Base-by-base conservation (phyloP, 2,113 vertebrate genomes). In the Poeciliopsis occidentalis region DNA sequence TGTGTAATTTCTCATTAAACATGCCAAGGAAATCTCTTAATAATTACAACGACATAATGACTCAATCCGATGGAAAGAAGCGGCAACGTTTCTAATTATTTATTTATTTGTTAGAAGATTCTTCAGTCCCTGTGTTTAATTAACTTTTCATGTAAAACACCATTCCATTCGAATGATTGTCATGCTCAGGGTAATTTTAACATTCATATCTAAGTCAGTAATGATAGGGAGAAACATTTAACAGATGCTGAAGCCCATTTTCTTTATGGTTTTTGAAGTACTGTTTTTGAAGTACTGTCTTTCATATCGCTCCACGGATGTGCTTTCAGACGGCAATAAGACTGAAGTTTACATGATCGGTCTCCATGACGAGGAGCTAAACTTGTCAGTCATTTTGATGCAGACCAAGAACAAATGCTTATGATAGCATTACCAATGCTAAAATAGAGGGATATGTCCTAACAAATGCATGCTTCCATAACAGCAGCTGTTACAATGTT, bases 181-280 rank as follows among this genome's bases (percentile, higher is more conserved):
- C 30, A 51, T 31, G 13, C 13, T 57, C 22, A 44, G 31, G 19
- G 26, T 63, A 63, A 39, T 32, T 68, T 81, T 76, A 7, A 60
- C 15, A 87, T 69, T 87, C 77, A 86, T 64, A 67, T 79, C 71
- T 41, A 72, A 80, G 80, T 87, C 66, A 74, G 60, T 84, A 65
- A 82, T 89, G 85, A 68, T 77, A 86, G 91, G 82, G 29, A 41
- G 19, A 76, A 76, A 81, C 75, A 83, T 86, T 93, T 85, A 82
- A 80, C 66, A 85, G 37, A 81, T 77, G 70, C 62, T 69, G 32
- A 76, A 67, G 68, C 75, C 63, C 31, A 80, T 84, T 79, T 61
- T 17, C 64, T 73, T 70, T 71, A 17, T 41, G 47, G 67, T 60
- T n/a, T 62, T 67, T 26, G 5, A 41, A 76, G 54, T 17, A 27